phyloP scores from a whole-genome alignment of 2,888 invertebrate species.

The Tethea ocularis region DNA sequence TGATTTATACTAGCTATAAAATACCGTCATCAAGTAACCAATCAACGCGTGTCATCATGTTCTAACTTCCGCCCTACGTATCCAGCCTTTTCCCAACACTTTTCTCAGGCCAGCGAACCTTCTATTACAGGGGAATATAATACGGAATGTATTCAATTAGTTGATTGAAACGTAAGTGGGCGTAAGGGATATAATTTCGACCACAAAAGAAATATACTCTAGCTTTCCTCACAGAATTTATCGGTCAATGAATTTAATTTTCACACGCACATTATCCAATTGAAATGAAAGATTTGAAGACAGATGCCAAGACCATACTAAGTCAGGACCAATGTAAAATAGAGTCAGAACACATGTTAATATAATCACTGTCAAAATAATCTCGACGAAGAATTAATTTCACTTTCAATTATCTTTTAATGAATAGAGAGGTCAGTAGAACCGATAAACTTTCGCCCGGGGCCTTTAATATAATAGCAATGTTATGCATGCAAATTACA shows the following conservation, averaged over 20 bases:
- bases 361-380: constrained; percentile 61
- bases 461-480: constrained; percentile 61
- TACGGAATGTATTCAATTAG: background rate
- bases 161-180: background rate
- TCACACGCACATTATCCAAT: background rate
- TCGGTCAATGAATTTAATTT: background rate
- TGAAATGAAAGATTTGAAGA: background rate
- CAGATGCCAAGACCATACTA: background rate
- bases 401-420: constrained; percentile 77
- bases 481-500: constrained; percentile 49
- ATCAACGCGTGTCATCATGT: background rate
- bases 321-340: constrained; percentile 17
- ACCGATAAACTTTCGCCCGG: constrained; percentile 69
- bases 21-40: background rate
- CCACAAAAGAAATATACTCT: background rate
- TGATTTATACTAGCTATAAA: background rate
- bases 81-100: constrained; percentile 1
- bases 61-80: constrained; percentile 1
- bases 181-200: background rate
- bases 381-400: constrained; percentile 71
- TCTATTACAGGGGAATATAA: background rate
- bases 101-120: background rate
- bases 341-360: constrained; percentile 54
- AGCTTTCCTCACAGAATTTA: background rate
- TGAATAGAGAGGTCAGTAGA: constrained; percentile 73